Percentiles rank a stretch among this genome's conserved stretches.
Evolutionary conservation across 1,140 invertebrate genomes (phyloP).

Genomic region (Anastrepha obliqua): DNA sequence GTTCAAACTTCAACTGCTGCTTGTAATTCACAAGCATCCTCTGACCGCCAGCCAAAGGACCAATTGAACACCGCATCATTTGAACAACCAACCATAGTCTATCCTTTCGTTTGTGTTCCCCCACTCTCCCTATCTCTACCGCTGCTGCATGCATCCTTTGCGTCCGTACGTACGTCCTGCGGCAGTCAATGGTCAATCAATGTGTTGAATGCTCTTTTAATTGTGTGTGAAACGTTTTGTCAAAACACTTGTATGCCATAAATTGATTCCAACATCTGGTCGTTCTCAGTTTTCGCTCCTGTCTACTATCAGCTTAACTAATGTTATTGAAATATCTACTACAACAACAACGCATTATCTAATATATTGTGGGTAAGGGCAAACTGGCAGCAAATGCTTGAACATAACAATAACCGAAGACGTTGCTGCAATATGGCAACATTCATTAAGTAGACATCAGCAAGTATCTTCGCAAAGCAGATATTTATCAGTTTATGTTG

Average conservation of each 20-base stretch:
- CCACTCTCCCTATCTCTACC: neutral
- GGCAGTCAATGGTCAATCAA: slow-evolving; percentile 51
- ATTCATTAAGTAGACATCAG: slow-evolving; percentile 42
- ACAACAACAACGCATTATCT: neutral
- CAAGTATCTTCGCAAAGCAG: neutral
- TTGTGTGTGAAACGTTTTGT: slow-evolving; percentile 52
- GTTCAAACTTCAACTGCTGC: neutral
- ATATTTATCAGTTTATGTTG: slow-evolving; percentile 17
- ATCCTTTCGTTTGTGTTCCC: neutral
- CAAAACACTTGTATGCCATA: slow-evolving; percentile 41
- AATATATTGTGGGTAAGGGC: neutral
- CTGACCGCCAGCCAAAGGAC: neutral
- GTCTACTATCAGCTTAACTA: neutral
- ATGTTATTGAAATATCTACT: slow-evolving; percentile 19
- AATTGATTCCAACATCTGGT: slow-evolving; percentile 34
- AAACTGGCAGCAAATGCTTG: slow-evolving; percentile 11
- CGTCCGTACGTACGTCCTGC: slow-evolving; percentile 12
- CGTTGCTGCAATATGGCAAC: slow-evolving; percentile 44
- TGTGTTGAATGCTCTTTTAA: slow-evolving; percentile 52
- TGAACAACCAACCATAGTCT: neutral
- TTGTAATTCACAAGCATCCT: neutral
- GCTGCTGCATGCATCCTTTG: neutral
- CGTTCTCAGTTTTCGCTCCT: neutral
- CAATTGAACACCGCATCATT: neutral
- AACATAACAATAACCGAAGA: slow-evolving; percentile 43